These are phyloP conservation scores for Syngnathus typhle DNA, from an alignment of 2,113 vertebrate species.

Conservation along the genomic window DNA sequence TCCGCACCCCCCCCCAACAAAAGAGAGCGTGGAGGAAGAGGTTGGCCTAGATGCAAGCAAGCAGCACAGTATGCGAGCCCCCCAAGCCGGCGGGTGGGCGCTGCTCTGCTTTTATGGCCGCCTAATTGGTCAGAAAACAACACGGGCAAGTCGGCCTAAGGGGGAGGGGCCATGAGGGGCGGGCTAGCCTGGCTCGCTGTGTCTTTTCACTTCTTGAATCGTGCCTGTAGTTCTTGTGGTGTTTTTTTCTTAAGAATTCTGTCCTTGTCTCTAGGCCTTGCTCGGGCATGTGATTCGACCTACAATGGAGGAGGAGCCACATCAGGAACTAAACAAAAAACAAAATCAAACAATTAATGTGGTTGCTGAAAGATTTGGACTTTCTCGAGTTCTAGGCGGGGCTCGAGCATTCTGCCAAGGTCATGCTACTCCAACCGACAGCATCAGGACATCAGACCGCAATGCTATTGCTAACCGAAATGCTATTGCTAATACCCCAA, in stretches of 20 bases:
- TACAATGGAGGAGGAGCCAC: no score
- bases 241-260: background rate
- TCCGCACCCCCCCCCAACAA: conserved; percentile 17
- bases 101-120: conserved; percentile 53
- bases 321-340: no score
- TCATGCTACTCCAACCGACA: background rate
- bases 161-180: background rate
- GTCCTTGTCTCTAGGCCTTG: no score
- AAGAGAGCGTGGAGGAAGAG: conserved; percentile 16
- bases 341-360: no score
- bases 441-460: background rate
- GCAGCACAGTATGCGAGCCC: conserved; percentile 37
- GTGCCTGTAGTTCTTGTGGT: background rate
- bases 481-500: background rate
- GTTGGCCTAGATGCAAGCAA: conserved; percentile 56
- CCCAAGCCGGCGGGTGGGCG: conserved; percentile 33
- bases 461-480: no score
- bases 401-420: background rate
- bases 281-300: no score
- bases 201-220: conserved; percentile 6
- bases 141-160: conserved; percentile 12
- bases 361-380: no score
- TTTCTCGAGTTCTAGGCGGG: background rate
- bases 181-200: background rate
- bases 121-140: conserved; percentile 69